Evolutionary conservation across 2,888 invertebrate genomes (phyloP).

Genomic region (Hydrotaea diabolus): DNA sequence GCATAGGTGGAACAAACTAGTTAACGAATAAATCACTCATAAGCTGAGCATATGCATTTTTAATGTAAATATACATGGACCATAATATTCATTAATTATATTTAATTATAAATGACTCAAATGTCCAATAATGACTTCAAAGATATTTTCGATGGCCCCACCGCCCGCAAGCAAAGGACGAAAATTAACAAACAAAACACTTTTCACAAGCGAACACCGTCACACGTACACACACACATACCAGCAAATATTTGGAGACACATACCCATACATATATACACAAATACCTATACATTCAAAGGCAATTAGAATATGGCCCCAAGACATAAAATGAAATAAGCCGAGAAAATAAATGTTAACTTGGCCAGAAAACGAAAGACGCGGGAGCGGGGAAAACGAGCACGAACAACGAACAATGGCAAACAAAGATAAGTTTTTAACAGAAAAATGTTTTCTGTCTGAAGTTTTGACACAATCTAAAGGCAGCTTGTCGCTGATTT

Average conservation of each 20-base stretch:
- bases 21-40: background rate
- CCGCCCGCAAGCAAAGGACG: background rate
- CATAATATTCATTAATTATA: slow-evolving; percentile 34
- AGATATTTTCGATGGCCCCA: slow-evolving; percentile 35
- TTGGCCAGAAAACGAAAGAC: background rate
- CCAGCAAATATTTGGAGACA: no score
- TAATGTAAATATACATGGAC: background rate
- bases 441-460: slow-evolving; percentile 52
- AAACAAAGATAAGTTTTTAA: slow-evolving; percentile 49
- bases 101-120: slow-evolving; percentile 47
- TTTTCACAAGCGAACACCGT: slow-evolving; percentile 1
- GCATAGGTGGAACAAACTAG: background rate
- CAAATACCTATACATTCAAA: background rate
- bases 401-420: background rate
- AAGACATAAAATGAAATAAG: slow-evolving; percentile 37
- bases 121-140: slow-evolving; percentile 51
- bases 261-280: background rate
- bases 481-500: slow-evolving; percentile 63
- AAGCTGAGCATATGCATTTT: background rate
- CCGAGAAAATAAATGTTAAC: slow-evolving; percentile 36
- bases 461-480: slow-evolving; percentile 64
- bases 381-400: background rate
- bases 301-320: slow-evolving; percentile 56
- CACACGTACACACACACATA: background rate
- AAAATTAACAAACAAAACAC: slow-evolving; percentile 12